Evolutionary conservation across 2,888 invertebrate species (phyloP), one percentile per base, ranked within the genome.

Genomic region (Eubasilissa splendida): DNA sequence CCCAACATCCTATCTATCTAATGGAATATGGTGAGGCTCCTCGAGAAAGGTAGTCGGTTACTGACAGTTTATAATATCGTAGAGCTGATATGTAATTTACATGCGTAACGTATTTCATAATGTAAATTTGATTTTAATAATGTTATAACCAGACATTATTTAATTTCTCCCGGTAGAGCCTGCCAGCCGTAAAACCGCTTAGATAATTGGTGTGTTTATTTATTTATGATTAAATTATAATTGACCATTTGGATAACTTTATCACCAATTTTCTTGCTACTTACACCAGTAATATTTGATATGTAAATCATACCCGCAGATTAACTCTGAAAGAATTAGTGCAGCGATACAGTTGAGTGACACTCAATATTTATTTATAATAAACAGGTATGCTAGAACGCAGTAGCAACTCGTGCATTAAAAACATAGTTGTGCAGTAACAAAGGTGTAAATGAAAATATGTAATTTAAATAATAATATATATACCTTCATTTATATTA

Each of bases 101-200:
- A 75, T 75, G 75, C 75, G 75, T 75, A 75, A 73, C 50, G 12
- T 14, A 52, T 60, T 75, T 50, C 60, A 60, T 75, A 59, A 75
- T 42, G 60, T 14, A 22, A 75, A 75, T 75, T 50, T 60, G 59
- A 22, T 75, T 75, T 75, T 75, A 75, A 75, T 75, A 75, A 31
- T 60, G 60, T 52, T 22, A 52, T 75, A 75, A 75, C 60, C 59
- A 11, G 42, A 50, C 14, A 60, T 75, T 73, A 73, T 73, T 73
- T 58, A 11, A 33, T 73, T 73, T 73, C 71, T 73, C 14, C 56
- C 33, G 50, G 70, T 12, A 33, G 33, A n/a, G 56, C 56, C n/a
- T 54, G 11, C 22, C 63, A 33, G 31, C 42, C 42, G 31, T 63
- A 63, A 5, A n/a, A 65, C 65, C 31, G 65, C 65, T 22, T 22